Base-by-base conservation (phyloP, 2,888 invertebrate genomes). In the Drosophila pseudotalamancana region DNA sequence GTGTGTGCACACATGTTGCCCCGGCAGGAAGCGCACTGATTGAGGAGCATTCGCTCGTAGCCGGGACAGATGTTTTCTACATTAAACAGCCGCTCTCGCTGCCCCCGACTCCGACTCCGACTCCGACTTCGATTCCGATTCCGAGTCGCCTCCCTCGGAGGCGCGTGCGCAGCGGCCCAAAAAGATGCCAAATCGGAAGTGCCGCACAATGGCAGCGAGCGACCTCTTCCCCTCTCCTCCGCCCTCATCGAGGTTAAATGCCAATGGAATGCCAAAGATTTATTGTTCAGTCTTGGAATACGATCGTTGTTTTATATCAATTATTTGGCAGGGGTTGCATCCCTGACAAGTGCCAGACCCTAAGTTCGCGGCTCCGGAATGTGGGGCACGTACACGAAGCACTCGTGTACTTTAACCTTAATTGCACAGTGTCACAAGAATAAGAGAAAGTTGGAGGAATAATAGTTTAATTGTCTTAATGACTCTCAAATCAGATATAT, bases 21-120 rank as follows among this genome's bases (percentile, higher is more conserved):
- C 59, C 37, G 77, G 57, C 83, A 83, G 83, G 83, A 83, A 88
- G 75, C 88, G 84, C 88, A 87, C 87, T 81, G 81, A 81, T 81
- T 81, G 81, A 87, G 86, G 66, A 74, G 82, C 80, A 84, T 72
- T 83, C 77, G 61, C 54, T 65, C 49, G 49, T 59, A 48, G 48
- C 63, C 73, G 75, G 85, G 87, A 82, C 81, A 81, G 88, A 81
- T 87, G 88, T 87, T 81, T 84, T 76, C 60, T 32, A 62, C 60
- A 66, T 68, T 62, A 56, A 77, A 54, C 80, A 78, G 75, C 65
- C 75, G 71, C 59, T 59, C 27, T 16, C 23, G 21, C 40, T 43
- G 31, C 53, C 21, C 21, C 9, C 11, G 6, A 1, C 43, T 16
- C 31, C 14, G 3, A 31, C 35, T 23, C 9, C 12, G 21, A 8